Evolutionary conservation across 2,888 invertebrate genomes (phyloP).

Genomic region (Chymomyza procnemis): DNA sequence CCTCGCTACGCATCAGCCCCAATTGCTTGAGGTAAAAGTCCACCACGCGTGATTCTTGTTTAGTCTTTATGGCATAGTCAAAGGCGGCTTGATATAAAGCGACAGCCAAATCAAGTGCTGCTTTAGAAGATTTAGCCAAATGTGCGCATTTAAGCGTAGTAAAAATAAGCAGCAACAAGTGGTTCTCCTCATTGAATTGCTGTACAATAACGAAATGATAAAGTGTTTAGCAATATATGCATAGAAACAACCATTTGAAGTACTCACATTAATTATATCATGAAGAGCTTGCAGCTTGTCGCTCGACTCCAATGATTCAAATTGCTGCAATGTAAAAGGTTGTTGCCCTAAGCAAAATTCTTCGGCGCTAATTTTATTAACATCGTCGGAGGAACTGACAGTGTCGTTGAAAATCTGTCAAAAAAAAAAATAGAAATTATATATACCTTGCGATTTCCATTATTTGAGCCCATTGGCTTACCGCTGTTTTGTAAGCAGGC

Average conservation of each 20-base stretch:
- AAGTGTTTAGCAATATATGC: neutral
- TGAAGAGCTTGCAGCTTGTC: conserved; percentile 74
- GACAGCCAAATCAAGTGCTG: conserved; percentile 73
- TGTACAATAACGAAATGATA: conserved; percentile 32
- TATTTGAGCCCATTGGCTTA: conserved; percentile 6
- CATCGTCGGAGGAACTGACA: conserved; percentile 30
- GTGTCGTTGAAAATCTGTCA: conserved; percentile 59
- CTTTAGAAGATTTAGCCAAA: conserved; percentile 68
- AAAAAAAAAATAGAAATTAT: neutral
- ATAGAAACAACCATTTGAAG: neutral
- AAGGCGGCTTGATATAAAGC: conserved; percentile 73
- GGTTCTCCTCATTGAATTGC: conserved; percentile 74
- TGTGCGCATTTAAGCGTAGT: conserved; percentile 77
- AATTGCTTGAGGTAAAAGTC: conserved; percentile 77
- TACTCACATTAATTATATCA: conserved; percentile 68
- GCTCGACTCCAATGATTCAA: conserved; percentile 67
- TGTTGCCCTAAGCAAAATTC: conserved; percentile 72
- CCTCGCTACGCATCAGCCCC: conserved; percentile 75
- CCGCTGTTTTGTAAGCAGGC: conserved; percentile 47
- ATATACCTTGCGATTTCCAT: neutral
- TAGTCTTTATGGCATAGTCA: conserved; percentile 74
- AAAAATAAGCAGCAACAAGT: conserved; percentile 74
- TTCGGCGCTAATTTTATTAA: conserved; percentile 48
- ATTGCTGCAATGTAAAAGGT: conserved; percentile 73
- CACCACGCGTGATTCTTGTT: conserved; percentile 75